Evolutionary conservation across 2,113 vertebrate species (phyloP).

Genomic region (Synodontis membranacea): DNA sequence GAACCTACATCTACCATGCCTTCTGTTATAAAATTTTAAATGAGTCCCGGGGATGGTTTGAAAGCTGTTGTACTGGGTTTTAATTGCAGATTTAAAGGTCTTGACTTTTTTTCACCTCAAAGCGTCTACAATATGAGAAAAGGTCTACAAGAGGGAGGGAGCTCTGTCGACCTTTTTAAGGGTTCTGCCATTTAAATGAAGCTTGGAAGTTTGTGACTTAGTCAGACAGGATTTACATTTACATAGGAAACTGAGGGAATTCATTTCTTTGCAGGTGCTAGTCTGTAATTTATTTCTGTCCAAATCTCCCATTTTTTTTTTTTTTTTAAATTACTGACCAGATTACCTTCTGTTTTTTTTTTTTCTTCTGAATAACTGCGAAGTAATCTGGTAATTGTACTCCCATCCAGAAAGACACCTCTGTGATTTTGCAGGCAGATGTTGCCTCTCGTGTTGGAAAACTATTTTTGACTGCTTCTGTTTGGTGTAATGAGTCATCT

Average conservation of each 20-base stretch:
- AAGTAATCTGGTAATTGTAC: background rate
- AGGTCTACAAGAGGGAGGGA: background rate
- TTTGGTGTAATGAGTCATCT: background rate
- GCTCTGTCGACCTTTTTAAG: background rate
- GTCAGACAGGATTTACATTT: background rate
- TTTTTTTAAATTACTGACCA: background rate
- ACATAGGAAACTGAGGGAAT: background rate
- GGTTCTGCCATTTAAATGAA: constrained; percentile 9
- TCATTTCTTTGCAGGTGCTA: background rate
- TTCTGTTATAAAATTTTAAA: constrained; percentile 18
- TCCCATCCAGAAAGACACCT: background rate
- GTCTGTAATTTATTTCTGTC: background rate
- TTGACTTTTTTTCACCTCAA: constrained; percentile 1
- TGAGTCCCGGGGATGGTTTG: background rate
- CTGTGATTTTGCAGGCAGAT: background rate
- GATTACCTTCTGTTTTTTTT: background rate
- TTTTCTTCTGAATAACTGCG: background rate
- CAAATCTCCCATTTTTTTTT: background rate
- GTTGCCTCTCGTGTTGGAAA: background rate
- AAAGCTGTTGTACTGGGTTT: background rate
- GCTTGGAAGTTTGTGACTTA: background rate
- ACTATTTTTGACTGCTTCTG: background rate
- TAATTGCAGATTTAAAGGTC: constrained; percentile 24
- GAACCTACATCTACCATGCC: constrained; percentile 21
- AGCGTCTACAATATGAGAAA: background rate